Evolutionary conservation across 2,797 vertebrate species (phyloP), one percentile per base, ranked within the genome.

Genomic region (Crenuchus spilurus): DNA sequence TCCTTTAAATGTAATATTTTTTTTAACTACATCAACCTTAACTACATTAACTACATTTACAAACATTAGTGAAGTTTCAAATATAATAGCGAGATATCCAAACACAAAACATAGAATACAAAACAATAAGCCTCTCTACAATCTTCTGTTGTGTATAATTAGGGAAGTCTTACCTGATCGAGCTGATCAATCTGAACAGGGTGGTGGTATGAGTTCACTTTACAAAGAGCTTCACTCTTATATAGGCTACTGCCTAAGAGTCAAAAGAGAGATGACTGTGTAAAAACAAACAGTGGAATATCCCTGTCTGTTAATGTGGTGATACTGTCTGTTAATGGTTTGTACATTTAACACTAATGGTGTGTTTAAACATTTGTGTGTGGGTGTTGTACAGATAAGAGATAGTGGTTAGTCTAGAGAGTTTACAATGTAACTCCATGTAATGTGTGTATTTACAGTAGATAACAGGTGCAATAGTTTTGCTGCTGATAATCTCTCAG

Each of bases 291-390:
- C 49, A 22, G 52, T 14, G 4, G 28, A 60, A 57, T 37, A 14
- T 49, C 22, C 1, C 54, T 10, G 20, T 42, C 63, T 16, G 1
- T 65, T 49, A 70, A 70, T 39, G 42, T 28, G 3, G 11, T 7
- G 41, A 76, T n/a, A n/a, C 54, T 10, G 20, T 42, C 63, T 16
- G 1, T 65, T 49, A 70, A 70, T 39, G 42, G 11, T 7, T 30
- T 70, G 57, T 70, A 70, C 48, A 70, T 64, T 5, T 24, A 18
- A 31, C n/a, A 7, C 74, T 57, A 70, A 24, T 52, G 7, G 44
- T 30, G 10, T 46, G 16, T 33, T 35, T 62, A 62, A 63, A 54
- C 63, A 69, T 69, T 63, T 55, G 7, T 16, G n/a, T 24, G 10
- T 67, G 48, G 46, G 18, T 49, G 46, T 49, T 35, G 35, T 14